Evolutionary conservation across 30 jellyfish, hydroid and myxozoan genomes (phyloP), one percentile per base, ranked within the genome.

Genomic region (Calvadosia cruxmelitensis): DNA sequence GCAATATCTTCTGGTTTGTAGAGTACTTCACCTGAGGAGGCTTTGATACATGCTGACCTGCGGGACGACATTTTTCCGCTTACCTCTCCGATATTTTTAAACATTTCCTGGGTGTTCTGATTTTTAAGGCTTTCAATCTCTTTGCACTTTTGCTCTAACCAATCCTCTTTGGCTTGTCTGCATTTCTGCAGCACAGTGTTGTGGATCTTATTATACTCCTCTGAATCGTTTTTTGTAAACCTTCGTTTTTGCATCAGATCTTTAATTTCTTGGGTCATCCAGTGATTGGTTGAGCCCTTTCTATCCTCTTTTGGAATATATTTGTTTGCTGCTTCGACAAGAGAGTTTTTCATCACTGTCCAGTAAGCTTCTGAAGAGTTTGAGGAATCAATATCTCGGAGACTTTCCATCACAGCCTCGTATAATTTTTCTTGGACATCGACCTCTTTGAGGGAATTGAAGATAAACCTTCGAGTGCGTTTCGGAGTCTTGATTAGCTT

Each of bases 201-300:
- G 68, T 69, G 33, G 49, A 27, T n/a, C 12, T 27, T 23, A 1
- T 25, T 33, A 28, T 69, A 69, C 29, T 42, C 68, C 50, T 2
- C 68, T 7, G 30, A 26, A 1, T 27, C 27, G 34, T 31, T 27
- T 1, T 48, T 20, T 2, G 32, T 13, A 1, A 3, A 12, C 26
- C 35, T 27, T 28, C 78, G 27, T n/a, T 69, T 31, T 32, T 69
- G 29, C 69, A 69, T 69, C 50, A 42, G 50, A 27, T 69, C 69
- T 16, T 25, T 3, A 48, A 42, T 69, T 30, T 69, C 27, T 27
- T 66, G 63, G 16, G 33, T 32, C 27, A 29, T 66, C 75, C 33
- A 31, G 63, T 63, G 35, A 10, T 31, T 66, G 27, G 33, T 7
- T 33, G 33, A 31, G 27, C 16, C 15, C 31, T 10, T 66, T 32